Base-by-base conservation (phyloP, 37 sponge, comb jelly and placozoan species). In the Tethya wilhelma region DNA sequence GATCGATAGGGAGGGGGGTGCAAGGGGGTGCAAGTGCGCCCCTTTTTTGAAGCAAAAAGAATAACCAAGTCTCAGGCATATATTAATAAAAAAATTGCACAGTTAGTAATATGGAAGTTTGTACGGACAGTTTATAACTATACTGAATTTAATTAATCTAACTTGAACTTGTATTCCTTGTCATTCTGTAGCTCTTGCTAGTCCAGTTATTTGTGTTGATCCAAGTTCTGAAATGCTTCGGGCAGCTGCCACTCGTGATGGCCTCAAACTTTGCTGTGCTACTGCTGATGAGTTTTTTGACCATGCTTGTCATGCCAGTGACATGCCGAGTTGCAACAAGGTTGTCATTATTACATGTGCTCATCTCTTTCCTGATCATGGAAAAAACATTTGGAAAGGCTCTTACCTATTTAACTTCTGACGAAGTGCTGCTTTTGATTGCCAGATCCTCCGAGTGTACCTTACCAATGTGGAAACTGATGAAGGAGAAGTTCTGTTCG, bases 291-390 rank as follows among this genome's bases (percentile, higher is more conserved):
- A 23, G 20, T 66, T 66, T 66, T 28, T 66, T 2, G 26, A n/a
- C 4, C 20, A 22, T 37, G 67, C 26, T 36, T 2, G 19, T 2
- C 20, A 31, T n/a, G n/a, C n/a, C n/a, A n/a, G n/a, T n/a, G n/a
- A n/a, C n/a, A n/a, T n/a, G 22, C 5, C 2, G 1, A 31, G 30
- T 2, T 36, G 31, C 38, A 66, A 66, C 67, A 66, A 66, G 38
- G 20, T 66, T 5, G 22, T 66, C 34, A 36, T 36, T 20, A 36
- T 30, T 66, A 22, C 26, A 36, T 29, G 67, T 66, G 67, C 38
- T 28, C 67, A 66, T 66, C 67, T 66, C 37, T 66, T 31, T 31
- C 67, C 67, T 37, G 38, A 66, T 12, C 67, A 20, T 66, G n/a
- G 34, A 22, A 4, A 34, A 12, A 6, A 66, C 67, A 23, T 66